Evolutionary conservation across 2,888 invertebrate genomes (phyloP).

Genomic region (Maniola hyperantus): DNA sequence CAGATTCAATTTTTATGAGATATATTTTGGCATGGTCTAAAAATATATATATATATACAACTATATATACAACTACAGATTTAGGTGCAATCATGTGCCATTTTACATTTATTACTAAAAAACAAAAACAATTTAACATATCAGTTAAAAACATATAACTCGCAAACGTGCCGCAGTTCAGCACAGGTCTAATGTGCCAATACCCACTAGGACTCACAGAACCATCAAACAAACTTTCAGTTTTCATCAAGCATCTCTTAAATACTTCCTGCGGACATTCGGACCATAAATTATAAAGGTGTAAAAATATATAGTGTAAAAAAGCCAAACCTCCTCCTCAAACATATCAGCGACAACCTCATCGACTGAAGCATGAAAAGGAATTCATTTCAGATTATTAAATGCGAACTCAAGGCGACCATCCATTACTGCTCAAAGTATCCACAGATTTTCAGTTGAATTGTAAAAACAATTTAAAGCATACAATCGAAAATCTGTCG

Average conservation of each 20-base stretch:
- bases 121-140: too few species aligned
- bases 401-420: neutral
- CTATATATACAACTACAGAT: too few species aligned
- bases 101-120: too few species aligned
- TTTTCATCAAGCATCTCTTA: neutral
- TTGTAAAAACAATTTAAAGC: neutral
- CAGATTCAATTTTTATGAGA: too few species aligned
- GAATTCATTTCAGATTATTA: slow-evolving; percentile 40
- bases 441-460: neutral
- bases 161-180: too few species aligned
- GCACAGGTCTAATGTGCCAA: too few species aligned
- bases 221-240: neutral
- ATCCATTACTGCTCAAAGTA: too few species aligned
- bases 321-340: slow-evolving; percentile 74
- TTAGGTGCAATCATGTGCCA: too few species aligned
- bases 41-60: too few species aligned
- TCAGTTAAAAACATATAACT: too few species aligned
- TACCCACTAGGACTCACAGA: neutral
- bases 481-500: too few species aligned
- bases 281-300: slow-evolving; percentile 36
- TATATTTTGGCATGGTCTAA: too few species aligned
- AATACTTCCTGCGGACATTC: neutral
- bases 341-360: slow-evolving; percentile 69
- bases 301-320: slow-evolving; percentile 40
- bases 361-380: slow-evolving; percentile 80